These are phyloP conservation scores for Pogoniulus pusillus DNA, from an alignment of 2,797 vertebrate genomes.

Conservation along the genomic window DNA sequence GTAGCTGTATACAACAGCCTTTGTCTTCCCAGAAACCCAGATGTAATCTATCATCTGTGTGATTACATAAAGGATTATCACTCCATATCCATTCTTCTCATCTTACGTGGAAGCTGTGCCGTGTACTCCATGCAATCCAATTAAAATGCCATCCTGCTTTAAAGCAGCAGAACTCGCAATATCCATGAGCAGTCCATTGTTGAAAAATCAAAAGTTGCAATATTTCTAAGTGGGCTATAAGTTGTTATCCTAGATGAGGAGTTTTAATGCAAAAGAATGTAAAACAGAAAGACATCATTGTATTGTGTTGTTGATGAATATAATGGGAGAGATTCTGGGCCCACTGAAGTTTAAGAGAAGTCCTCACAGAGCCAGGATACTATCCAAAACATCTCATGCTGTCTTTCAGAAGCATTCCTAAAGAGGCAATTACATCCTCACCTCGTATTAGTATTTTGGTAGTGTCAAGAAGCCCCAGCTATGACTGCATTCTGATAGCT, in stretches of 20 bases:
- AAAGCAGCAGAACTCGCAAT: neutral
- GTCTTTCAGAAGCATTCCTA: neutral
- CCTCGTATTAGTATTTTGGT: neutral
- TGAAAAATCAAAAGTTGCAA: neutral
- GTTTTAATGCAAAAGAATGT: neutral
- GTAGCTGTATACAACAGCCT: neutral
- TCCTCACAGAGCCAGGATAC: neutral
- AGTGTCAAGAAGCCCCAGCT: neutral
- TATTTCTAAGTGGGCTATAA: neutral
- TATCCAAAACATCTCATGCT: neutral
- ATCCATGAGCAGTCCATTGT: neutral
- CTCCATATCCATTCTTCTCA: neutral
- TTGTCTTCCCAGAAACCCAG: conserved; percentile 27
- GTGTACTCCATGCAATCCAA: neutral
- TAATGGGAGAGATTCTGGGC: neutral
- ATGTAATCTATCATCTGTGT: neutral
- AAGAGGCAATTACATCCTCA: neutral
- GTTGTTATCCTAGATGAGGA: neutral
- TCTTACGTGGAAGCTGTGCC: neutral
- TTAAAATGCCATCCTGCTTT: conserved; percentile 18
- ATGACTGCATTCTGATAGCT: neutral
- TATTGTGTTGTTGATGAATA: neutral
- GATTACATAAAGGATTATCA: conserved; percentile 15
- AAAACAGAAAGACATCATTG: neutral
- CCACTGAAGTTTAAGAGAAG: neutral